phyloP scores from a whole-genome alignment of 2,113 vertebrate genomes.

The Azemiops feae region DNA sequence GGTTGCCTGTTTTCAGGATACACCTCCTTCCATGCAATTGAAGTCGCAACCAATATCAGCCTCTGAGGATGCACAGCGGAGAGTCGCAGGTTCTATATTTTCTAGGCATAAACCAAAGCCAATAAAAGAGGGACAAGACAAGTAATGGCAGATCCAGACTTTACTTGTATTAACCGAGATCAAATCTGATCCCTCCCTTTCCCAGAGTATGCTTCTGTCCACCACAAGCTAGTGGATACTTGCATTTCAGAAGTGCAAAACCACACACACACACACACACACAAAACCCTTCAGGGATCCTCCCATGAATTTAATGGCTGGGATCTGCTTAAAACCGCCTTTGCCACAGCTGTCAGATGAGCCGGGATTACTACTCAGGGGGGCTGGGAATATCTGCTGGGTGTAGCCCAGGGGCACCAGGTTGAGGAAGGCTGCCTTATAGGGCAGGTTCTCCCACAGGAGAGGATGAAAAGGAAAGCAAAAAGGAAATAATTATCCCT shows the following conservation, averaged over 20 bases:
- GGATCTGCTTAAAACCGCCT: background rate
- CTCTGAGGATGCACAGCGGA: background rate
- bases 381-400: background rate
- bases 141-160: background rate
- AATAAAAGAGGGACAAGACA: background rate
- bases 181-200: background rate
- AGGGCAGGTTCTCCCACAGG: background rate
- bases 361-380: background rate
- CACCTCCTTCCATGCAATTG: background rate
- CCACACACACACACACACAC: background rate
- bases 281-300: background rate
- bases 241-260: background rate
- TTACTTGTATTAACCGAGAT: background rate
- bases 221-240: constrained; percentile 11
- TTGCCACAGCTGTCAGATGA: background rate
- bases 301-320: background rate
- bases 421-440: background rate
- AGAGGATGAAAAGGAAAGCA: background rate
- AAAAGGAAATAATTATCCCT: background rate
- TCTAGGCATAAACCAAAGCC: background rate
- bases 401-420: background rate
- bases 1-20: background rate
- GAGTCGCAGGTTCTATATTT: background rate
- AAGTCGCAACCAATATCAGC: background rate
- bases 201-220: background rate